A percentile compares a stretch with the other conserved stretches of the same genome.
Evolutionary conservation across 1,140 invertebrate species (phyloP).

Genomic region (Drosophila hydei): DNA sequence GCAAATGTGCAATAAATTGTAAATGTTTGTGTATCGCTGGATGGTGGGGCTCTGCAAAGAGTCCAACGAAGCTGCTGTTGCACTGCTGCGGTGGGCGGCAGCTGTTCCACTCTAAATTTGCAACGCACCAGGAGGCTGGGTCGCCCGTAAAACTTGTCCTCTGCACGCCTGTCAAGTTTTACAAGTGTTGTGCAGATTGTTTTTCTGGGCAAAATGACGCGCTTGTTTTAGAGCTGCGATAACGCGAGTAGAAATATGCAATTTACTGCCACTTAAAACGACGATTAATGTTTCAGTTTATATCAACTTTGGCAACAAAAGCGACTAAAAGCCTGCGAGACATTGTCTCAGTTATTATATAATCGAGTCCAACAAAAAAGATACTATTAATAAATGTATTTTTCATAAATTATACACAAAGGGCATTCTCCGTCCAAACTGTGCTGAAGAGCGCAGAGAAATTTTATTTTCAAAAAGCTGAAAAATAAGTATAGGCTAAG

Average conservation of each 20-base stretch:
- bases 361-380: background rate
- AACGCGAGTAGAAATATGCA: conserved; percentile 63
- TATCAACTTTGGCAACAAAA: background rate
- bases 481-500: too few species aligned
- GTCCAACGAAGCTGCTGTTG: background rate
- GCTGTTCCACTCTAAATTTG: conserved; percentile 62
- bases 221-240: conserved; percentile 57
- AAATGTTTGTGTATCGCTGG: conserved; percentile 65
- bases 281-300: conserved; percentile 16
- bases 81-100: conserved; percentile 35
- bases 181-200: conserved; percentile 78
- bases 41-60: background rate
- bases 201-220: conserved; percentile 59
- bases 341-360: background rate
- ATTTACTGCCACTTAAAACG: conserved; percentile 44
- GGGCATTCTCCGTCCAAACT: too few species aligned
- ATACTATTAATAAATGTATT: background rate
- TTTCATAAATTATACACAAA: too few species aligned
- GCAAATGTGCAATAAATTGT: conserved; percentile 83
- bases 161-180: conserved; percentile 79
- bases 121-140: conserved; percentile 52
- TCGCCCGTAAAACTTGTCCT: conserved; percentile 71
- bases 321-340: background rate
- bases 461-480: too few species aligned
- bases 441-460: too few species aligned